These are phyloP conservation scores for Dasyprocta punctata DNA, from an alignment of 2,113 vertebrate species.

Conservation along the genomic window DNA sequence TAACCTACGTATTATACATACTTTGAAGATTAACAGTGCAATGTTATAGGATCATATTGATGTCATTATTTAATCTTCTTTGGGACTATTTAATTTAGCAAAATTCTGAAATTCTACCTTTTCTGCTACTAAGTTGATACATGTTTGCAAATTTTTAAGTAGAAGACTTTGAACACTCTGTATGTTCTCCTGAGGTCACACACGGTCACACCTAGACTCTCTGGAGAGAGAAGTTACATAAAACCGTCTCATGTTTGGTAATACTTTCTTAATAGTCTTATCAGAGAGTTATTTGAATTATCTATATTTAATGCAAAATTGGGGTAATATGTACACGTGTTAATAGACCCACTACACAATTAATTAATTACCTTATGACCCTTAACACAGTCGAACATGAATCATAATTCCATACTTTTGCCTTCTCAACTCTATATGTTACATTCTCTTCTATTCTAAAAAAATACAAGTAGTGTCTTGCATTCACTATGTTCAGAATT, in stretches of 20 bases:
- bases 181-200: not conserved
- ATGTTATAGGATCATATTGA: not conserved
- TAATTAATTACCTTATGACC: not conserved
- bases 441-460: not conserved
- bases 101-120: not conserved
- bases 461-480: not conserved
- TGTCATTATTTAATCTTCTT: not conserved
- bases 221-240: not conserved
- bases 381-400: not conserved
- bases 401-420: not conserved
- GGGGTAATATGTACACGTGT: not conserved
- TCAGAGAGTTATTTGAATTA: not conserved
- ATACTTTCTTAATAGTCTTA: not conserved
- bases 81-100: not conserved
- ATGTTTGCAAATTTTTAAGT: not conserved
- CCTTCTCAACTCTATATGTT: not conserved
- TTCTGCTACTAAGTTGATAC: not conserved
- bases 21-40: not conserved
- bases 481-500: not conserved
- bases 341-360: not conserved
- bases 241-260: not conserved
- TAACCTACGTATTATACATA: not conserved
- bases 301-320: not conserved
- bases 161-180: not conserved
- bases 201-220: not conserved